Evolutionary conservation across 2,797 vertebrate species (phyloP), one percentile per base, ranked within the genome.

Genomic region (Tolypeutes matacus): DNA sequence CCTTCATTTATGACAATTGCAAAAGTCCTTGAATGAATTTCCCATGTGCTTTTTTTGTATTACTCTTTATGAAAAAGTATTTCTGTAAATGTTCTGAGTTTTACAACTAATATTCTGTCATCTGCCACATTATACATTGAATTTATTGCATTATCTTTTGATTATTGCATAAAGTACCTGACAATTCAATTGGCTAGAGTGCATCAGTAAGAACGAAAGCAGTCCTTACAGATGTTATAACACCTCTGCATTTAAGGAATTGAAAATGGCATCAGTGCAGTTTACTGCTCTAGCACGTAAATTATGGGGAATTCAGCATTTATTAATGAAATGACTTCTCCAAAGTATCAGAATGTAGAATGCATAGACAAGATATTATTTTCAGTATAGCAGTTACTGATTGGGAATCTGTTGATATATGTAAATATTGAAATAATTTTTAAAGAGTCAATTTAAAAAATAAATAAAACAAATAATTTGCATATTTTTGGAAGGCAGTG

Each of bases 381-480:
- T 3, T 83, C 64, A n/a, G 49, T 39, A 17, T 8, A 93, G 95
- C 21, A 96, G 69, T 73, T 97, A 92, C 94, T 94, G 76, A 96
- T 65, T 81, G 67, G 29, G 21, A 87, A 96, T 93, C 90, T 49
- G 88, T 25, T 81, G 92, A 34, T 93, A 97, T 97, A 95, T 89
- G 89, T 97, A 1, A 81, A 77, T 81, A 94, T 82, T 91, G 90
- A 95, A 76, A 51, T 93, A 91, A 36, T 82, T 97, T 78, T 86
- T 89, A 92, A 42, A 58, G 56, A 96, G 10, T 58, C 8, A 82
- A 91, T 87, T 97, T 69, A 46, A 94, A 95, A 73, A 42, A 88
- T 64, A 96, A 95, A 95, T 86, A 86, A 91, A 92, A 87, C n/a
- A 25, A 58, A 39, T 53, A 7, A 56, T 85, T 84, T 81, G 12